Percentiles rank a stretch among this genome's conserved stretches.
Conservation (phyloP, 2,113 vertebrate genomes). For the Psettodes erumei region DNA sequence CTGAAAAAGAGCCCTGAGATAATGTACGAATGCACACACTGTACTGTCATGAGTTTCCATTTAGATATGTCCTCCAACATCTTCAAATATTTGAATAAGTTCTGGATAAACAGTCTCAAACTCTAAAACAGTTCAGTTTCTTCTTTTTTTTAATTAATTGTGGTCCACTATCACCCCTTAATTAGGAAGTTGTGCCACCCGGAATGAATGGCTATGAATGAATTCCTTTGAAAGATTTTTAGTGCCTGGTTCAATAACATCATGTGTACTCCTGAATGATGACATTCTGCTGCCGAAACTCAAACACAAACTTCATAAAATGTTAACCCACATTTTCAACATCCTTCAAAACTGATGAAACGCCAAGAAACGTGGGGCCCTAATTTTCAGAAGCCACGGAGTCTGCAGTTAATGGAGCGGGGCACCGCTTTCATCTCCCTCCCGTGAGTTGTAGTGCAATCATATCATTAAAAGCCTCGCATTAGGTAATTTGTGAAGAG, state of each 20-base stretch:
- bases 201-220: conserved; percentile 36
- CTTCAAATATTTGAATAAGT: conserved; percentile 18
- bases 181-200: conserved; percentile 45
- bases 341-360: conserved; percentile 80
- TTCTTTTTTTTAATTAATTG: conserved; percentile 22
- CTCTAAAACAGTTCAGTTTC: conserved; percentile 10
- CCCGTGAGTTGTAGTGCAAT: conserved; percentile 70
- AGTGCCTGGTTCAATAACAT: conserved; percentile 63
- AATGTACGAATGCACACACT: neutral
- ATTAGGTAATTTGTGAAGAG: conserved; percentile 70
- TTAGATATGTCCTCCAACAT: conserved; percentile 8
- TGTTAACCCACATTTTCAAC: conserved; percentile 76
- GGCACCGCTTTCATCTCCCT: conserved; percentile 73
- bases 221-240: conserved; percentile 68
- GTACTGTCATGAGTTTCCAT: neutral
- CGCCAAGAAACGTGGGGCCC: conserved; percentile 69
- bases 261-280: conserved; percentile 73
- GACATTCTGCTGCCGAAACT: conserved; percentile 68
- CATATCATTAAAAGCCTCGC: conserved; percentile 73
- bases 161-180: conserved; percentile 33
- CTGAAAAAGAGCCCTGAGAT: neutral
- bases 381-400: conserved; percentile 66
- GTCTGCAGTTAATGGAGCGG: conserved; percentile 63
- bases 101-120: conserved; percentile 33
- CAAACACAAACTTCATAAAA: conserved; percentile 74